Percentiles rank a stretch among this genome's conserved stretches.
Evolutionary conservation across 2,797 vertebrate genomes (phyloP).

Genomic region (Aldrovandia affinis): DNA sequence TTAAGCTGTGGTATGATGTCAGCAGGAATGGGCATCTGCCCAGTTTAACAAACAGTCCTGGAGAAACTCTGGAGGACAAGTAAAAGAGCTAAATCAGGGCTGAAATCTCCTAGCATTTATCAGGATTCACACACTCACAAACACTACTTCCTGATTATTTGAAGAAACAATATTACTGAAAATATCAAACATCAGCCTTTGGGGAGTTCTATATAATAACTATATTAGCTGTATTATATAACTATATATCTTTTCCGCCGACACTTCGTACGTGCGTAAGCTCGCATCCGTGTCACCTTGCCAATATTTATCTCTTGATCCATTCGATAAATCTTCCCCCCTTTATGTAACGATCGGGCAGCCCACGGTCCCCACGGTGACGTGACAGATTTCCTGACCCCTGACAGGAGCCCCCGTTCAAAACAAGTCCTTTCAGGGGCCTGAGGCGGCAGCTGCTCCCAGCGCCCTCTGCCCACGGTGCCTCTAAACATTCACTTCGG

Average conservation of each 20-base stretch:
- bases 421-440: background rate
- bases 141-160: background rate
- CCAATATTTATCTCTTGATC: background rate
- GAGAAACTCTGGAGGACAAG: too few relatives aligned
- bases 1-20: background rate
- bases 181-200: background rate
- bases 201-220: background rate
- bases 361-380: background rate
- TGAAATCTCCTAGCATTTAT: background rate
- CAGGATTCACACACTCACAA: background rate
- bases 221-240: too few relatives aligned
- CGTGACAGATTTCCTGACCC: background rate
- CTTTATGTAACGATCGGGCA: background rate
- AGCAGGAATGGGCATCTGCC: background rate
- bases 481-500: slow-evolving; percentile 17
- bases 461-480: background rate
- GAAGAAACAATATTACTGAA: background rate
- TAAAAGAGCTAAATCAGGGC: too few relatives aligned
- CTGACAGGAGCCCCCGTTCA: background rate
- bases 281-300: background rate
- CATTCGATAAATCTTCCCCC: background rate
- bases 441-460: slow-evolving; percentile 8
- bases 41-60: too few relatives aligned
- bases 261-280: too few relatives aligned
- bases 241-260: too few relatives aligned